Evolutionary conservation across 2,113 vertebrate species (phyloP).

Genomic region (Penelope pileata): DNA sequence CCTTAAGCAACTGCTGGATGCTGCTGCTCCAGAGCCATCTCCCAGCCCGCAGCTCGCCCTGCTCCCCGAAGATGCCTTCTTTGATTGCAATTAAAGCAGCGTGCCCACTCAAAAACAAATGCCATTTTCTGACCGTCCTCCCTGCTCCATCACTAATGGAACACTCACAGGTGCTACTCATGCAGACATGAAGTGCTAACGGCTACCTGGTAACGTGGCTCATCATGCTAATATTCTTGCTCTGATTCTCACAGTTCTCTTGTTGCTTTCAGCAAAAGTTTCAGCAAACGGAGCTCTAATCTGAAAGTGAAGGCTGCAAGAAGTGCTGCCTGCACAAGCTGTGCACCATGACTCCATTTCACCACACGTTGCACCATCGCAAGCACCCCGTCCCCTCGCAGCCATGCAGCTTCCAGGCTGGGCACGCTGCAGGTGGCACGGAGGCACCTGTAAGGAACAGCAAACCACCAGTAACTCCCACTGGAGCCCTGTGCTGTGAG

Average conservation of each 20-base stretch:
- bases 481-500: background rate
- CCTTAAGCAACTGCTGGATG: background rate
- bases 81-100: slow-evolving; percentile 66
- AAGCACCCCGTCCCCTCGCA: slow-evolving; percentile 22
- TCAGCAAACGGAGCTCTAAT: slow-evolving; percentile 66
- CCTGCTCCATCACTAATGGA: slow-evolving; percentile 75
- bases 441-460: background rate
- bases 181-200: slow-evolving; percentile 78
- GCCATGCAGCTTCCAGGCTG: slow-evolving; percentile 12
- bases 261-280: slow-evolving; percentile 60
- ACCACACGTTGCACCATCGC: slow-evolving; percentile 36
- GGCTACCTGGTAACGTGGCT: slow-evolving; percentile 79
- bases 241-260: slow-evolving; percentile 71
- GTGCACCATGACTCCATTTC: slow-evolving; percentile 39
- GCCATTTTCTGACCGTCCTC: slow-evolving; percentile 56
- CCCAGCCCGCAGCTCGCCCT: background rate
- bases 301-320: slow-evolving; percentile 70
- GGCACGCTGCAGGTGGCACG: background rate
- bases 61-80: slow-evolving; percentile 21
- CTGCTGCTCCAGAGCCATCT: fast-evolving
- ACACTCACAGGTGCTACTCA: slow-evolving; percentile 76
- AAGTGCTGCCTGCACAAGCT: slow-evolving; percentile 47
- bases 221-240: slow-evolving; percentile 74
- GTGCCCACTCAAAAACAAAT: slow-evolving; percentile 64
- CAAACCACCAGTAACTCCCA: background rate